Evolutionary conservation across 2,797 vertebrate genomes (phyloP).

Genomic region (Rhabdophis nuchalis): DNA sequence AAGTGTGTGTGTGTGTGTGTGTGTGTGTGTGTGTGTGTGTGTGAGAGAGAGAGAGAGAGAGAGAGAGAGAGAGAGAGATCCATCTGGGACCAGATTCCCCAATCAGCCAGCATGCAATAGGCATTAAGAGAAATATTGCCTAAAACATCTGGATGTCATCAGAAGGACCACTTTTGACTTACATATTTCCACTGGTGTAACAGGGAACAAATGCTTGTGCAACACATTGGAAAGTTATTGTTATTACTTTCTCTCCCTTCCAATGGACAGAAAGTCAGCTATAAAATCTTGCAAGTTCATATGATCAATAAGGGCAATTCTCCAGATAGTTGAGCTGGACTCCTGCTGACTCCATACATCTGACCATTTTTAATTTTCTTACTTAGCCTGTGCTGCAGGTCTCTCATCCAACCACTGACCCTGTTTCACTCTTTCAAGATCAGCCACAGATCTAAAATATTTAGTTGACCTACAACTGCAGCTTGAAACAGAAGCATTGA

Average conservation of each 20-base stretch:
- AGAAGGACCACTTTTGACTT: neutral
- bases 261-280: neutral
- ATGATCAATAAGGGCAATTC: neutral
- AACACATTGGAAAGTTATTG: neutral
- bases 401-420: neutral
- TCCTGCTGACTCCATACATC: neutral
- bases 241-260: neutral
- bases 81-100: neutral
- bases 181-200: neutral
- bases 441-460: neutral
- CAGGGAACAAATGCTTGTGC: neutral
- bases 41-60: too few species aligned
- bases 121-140: neutral
- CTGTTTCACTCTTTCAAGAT: neutral
- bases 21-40: neutral
- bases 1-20: too few species aligned
- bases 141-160: neutral
- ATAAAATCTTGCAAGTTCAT: neutral
- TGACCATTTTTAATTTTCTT: neutral
- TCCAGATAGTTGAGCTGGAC: neutral
- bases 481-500: neutral
- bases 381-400: neutral
- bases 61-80: too few species aligned
- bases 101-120: neutral
- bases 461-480: neutral